Conservation (phyloP, 2,888 invertebrate genomes). For the Criorhina ranunculi region DNA sequence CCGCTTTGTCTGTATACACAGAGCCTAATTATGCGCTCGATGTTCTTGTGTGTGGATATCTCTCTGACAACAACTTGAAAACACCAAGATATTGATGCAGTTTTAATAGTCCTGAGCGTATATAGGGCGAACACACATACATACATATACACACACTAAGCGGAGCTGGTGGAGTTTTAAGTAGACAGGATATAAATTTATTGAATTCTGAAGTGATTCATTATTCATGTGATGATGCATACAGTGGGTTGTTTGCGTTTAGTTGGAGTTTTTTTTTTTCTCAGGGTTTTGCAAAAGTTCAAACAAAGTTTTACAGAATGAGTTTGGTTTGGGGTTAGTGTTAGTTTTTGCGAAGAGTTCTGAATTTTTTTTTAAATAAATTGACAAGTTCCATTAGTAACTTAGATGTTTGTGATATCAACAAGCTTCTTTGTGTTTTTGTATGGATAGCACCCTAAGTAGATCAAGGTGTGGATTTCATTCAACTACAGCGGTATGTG, state of each 20-base stretch:
- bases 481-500: too few relatives aligned
- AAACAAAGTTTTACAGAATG: background rate
- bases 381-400: too few relatives aligned
- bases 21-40: slow-evolving; percentile 66
- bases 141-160: slow-evolving; percentile 11
- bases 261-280: background rate
- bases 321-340: background rate
- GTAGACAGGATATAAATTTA: slow-evolving; percentile 63
- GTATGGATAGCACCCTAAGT: too few relatives aligned
- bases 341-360: background rate
- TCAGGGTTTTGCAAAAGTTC: background rate
- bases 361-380: background rate
- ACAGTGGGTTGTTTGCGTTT: background rate
- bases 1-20: slow-evolving; percentile 30
- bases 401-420: too few relatives aligned
- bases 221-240: slow-evolving; percentile 46
- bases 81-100: slow-evolving; percentile 66
- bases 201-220: slow-evolving; percentile 67
- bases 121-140: slow-evolving; percentile 12
- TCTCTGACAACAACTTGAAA: slow-evolving; percentile 67
- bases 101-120: slow-evolving; percentile 53
- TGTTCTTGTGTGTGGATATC: slow-evolving; percentile 62
- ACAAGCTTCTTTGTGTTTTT: too few relatives aligned
- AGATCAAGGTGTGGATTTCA: too few relatives aligned
- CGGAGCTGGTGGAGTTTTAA: slow-evolving; percentile 26